Base-by-base conservation (phyloP, 1,140 invertebrate genomes). In the Batillaria attramentaria region DNA sequence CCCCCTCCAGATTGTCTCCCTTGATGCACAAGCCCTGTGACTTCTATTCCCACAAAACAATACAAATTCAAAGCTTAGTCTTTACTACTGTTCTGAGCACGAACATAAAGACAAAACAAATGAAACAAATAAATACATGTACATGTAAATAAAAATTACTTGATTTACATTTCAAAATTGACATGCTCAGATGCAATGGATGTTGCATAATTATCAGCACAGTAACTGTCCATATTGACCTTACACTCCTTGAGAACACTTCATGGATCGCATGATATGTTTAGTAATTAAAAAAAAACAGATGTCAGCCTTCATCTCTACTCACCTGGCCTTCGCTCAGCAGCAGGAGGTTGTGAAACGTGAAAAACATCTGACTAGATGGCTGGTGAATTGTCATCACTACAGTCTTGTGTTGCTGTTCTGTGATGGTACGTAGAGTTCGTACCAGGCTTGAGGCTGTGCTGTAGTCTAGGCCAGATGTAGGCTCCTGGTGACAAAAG, bases 331-430 rank as follows among this genome's bases (percentile, higher is more conserved):
- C 95, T 80, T 94, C 93, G 85, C 94, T 94, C 24, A 97, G 90
- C n/a, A 96, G 90, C 35, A 96, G 90, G 50, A 96, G 91, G 88
- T 95, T 95, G 90, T 95, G 95, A 88, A 96, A 96, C 92, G 95
- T 95, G 90, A 96, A 95, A 89, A 97, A 97, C 90, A 97, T 96
- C 90, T 96, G 95, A 66, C 95, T 96, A 46, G 95, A 96, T 0
- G 96, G 96, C 88, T 97, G 96, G 89, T 97, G 96, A 28, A 97
- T 94, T 16, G 95, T 96, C 41, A 96, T 93, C 42, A 97, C 94
- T 33, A 97, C 93, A 3, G 95, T 96, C 90, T 96, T 96, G 68
- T 95, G 94, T 89, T 96, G 94, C 79, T 94, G 93, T 77, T 81
- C 81, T 1, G 95, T 95, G 83, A 95, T 96, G 33, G 93, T 92